phyloP scores from a whole-genome alignment of 2,113 vertebrate species.

The Gasterosteus aculeatus region DNA sequence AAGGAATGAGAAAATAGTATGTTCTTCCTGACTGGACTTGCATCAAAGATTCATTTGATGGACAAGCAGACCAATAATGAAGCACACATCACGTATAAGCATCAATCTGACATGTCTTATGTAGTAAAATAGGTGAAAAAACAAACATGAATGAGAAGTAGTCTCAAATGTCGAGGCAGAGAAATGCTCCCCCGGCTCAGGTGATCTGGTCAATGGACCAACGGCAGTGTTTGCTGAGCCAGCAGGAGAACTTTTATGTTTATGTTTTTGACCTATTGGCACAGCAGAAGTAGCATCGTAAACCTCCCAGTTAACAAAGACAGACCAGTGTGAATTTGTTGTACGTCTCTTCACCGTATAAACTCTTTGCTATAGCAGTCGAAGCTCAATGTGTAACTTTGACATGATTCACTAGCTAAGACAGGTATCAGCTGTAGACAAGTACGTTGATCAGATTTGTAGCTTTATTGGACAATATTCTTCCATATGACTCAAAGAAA shows the following conservation, averaged over 20 bases:
- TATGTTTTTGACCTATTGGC: conserved; percentile 70
- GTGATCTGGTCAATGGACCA: conserved; percentile 65
- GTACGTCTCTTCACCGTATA: conserved; percentile 1
- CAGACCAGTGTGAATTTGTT: conserved; percentile 25
- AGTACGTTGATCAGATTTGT: neutral
- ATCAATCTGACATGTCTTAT: conserved; percentile 14
- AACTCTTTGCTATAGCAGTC: neutral
- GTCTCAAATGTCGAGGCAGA: conserved; percentile 59
- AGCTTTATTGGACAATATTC: neutral
- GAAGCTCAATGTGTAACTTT: conserved; percentile 19
- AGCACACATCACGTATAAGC: neutral
- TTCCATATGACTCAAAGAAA: neutral
- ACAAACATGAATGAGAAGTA: conserved; percentile 37
- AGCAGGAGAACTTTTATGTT: conserved; percentile 69
- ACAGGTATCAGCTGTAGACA: neutral
- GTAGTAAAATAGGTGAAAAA: conserved; percentile 42
- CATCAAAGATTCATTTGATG: neutral
- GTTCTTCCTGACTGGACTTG: neutral
- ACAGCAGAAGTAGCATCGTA: conserved; percentile 36
- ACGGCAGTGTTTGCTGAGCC: conserved; percentile 53
- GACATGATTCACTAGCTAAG: neutral
- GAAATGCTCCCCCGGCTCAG: conserved; percentile 49
- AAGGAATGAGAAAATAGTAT: neutral
- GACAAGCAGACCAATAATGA: neutral
- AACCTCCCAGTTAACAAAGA: conserved; percentile 45